Conservation (phyloP, 2,113 vertebrate genomes). For the Phylloscopus whistleri region DNA sequence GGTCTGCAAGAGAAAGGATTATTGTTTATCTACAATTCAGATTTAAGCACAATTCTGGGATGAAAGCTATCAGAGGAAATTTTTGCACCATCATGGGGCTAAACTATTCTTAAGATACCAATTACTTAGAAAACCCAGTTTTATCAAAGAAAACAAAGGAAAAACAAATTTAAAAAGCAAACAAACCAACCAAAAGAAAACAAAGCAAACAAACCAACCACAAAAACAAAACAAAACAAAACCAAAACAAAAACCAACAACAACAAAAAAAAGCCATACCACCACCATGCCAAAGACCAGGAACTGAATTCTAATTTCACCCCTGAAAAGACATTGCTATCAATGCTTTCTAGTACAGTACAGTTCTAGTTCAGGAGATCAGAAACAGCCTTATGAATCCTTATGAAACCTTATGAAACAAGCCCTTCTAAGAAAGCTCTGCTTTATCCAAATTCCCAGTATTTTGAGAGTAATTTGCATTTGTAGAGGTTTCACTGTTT, state of each 20-base stretch:
- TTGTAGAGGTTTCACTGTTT: background rate
- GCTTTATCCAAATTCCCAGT: background rate
- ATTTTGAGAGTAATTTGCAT: background rate
- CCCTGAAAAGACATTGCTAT: background rate
- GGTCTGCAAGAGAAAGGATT: background rate
- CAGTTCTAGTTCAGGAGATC: background rate
- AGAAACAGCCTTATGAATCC: background rate
- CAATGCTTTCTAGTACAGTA: background rate
- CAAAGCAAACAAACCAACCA: background rate
- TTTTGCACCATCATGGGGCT: background rate
- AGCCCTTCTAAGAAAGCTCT: background rate
- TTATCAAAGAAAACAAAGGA: background rate
- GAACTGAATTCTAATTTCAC: background rate
- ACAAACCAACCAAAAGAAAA: too few relatives aligned
- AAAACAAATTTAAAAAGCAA: background rate
- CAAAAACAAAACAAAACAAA: background rate
- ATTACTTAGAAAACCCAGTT: background rate
- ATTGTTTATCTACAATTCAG: background rate
- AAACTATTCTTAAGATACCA: background rate
- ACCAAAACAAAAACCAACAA: background rate
- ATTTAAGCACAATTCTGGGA: background rate
- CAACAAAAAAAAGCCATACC: too few relatives aligned
- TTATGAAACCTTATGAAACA: background rate
- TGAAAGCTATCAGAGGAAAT: background rate
- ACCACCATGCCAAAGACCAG: background rate